Evolutionary conservation across 2,113 vertebrate species (phyloP).

Genomic region (Triplophysa dalaica): DNA sequence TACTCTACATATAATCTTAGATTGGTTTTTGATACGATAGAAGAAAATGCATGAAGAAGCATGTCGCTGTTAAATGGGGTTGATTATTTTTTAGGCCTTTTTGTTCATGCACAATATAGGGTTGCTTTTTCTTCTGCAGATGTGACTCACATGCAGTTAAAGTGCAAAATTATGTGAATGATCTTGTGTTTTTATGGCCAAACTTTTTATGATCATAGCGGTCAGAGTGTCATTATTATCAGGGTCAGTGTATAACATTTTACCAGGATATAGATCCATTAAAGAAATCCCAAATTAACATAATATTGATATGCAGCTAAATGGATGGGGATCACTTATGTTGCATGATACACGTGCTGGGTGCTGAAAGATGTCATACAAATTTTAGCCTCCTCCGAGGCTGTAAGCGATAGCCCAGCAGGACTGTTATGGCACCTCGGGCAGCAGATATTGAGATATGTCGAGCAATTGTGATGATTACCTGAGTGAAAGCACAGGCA

Average conservation of each 20-base stretch:
- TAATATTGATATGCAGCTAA: constrained; percentile 48
- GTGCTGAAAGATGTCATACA: constrained; percentile 30
- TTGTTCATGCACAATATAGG: neutral
- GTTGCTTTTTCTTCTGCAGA: neutral
- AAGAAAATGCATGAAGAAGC: constrained; percentile 5
- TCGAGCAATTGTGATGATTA: constrained; percentile 89
- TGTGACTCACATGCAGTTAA: neutral
- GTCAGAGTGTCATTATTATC: constrained; percentile 45
- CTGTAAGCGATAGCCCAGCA: constrained; percentile 78
- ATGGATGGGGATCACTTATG: constrained; percentile 45
- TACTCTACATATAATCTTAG: constrained; percentile 38
- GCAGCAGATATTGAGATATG: constrained; percentile 87
- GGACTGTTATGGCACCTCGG: constrained; percentile 82
- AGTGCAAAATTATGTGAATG: neutral
- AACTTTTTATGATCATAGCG: constrained; percentile 42
- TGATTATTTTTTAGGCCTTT: neutral
- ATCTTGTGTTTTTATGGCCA: constrained; percentile 12
- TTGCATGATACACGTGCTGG: neutral
- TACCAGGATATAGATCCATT: constrained; percentile 47
- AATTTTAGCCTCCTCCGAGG: constrained; percentile 66
- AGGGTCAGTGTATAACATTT: constrained; percentile 41
- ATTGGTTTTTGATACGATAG: constrained; percentile 22
- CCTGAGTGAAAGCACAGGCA: constrained; percentile 88
- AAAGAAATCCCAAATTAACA: constrained; percentile 41
- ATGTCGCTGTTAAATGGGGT: neutral